phyloP scores from a whole-genome alignment of 2,113 vertebrate genomes.

The Strix uralensis region DNA sequence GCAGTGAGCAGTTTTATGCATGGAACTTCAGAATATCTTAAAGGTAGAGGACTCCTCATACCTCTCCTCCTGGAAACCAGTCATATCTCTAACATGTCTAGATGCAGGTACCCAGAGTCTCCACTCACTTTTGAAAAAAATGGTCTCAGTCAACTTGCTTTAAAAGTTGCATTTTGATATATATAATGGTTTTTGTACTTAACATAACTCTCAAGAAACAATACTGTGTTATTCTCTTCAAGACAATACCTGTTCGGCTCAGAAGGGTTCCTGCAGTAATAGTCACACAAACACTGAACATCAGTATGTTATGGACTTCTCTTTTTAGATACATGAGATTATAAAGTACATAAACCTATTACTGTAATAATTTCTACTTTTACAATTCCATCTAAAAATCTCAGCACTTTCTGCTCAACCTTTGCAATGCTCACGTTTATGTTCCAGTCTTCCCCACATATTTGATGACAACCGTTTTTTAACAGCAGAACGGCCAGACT shows the following conservation, averaged over 20 bases:
- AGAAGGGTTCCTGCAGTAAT: background rate
- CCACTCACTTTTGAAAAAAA: accelerated
- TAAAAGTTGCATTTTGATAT: background rate
- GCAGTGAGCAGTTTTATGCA: accelerated
- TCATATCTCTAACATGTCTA: accelerated
- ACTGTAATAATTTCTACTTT: background rate
- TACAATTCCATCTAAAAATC: background rate
- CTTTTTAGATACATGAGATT: background rate
- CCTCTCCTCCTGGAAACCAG: background rate
- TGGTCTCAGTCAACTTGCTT: accelerated
- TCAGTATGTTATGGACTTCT: accelerated
- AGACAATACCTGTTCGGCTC: background rate
- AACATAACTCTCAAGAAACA: background rate
- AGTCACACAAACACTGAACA: background rate
- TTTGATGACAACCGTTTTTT: background rate
- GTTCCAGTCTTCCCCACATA: background rate
- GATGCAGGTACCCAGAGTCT: background rate
- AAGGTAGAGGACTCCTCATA: background rate
- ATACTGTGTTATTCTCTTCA: background rate
- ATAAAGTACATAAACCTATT: background rate
- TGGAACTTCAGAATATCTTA: accelerated
- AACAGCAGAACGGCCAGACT: background rate
- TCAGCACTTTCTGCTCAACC: background rate
- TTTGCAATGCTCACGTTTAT: background rate
- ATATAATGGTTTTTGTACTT: accelerated